Evolutionary conservation across 1,140 invertebrate species (phyloP).

Genomic region (Lepidostoma basale): DNA sequence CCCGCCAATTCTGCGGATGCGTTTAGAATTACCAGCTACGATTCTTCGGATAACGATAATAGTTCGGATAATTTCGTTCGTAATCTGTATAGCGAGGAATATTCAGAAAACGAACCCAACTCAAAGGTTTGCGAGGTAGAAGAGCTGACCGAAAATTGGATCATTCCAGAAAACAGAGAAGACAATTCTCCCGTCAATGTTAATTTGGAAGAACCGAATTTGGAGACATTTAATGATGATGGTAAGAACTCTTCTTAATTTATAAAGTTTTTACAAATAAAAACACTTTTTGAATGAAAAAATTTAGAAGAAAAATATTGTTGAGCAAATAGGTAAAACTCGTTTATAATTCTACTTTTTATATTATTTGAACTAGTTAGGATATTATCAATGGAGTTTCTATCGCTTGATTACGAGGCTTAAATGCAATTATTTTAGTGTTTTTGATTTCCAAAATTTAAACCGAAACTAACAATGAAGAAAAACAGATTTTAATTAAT

Average conservation of each 20-base stretch:
- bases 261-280: neutral
- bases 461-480: no score
- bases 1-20: neutral
- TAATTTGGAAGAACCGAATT: neutral
- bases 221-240: constrained; percentile 33
- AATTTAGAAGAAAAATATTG: no score
- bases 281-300: no score
- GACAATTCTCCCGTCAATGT: neutral
- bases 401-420: no score
- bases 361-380: no score
- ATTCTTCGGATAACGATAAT: constrained; percentile 29
- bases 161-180: neutral
- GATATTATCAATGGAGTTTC: no score
- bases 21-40: neutral
- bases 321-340: no score
- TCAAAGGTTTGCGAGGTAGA: neutral
- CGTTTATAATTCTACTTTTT: no score
- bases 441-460: no score
- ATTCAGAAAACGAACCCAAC: neutral
- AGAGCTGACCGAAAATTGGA: constrained; percentile 7
- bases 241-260: constrained; percentile 7
- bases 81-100: neutral
- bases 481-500: no score
- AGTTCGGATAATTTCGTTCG: constrained; percentile 25
- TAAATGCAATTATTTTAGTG: no score